Evolutionary conservation across 2,888 invertebrate species (phyloP), one percentile per base, ranked within the genome.

Genomic region (Liposcelis brunnea): DNA sequence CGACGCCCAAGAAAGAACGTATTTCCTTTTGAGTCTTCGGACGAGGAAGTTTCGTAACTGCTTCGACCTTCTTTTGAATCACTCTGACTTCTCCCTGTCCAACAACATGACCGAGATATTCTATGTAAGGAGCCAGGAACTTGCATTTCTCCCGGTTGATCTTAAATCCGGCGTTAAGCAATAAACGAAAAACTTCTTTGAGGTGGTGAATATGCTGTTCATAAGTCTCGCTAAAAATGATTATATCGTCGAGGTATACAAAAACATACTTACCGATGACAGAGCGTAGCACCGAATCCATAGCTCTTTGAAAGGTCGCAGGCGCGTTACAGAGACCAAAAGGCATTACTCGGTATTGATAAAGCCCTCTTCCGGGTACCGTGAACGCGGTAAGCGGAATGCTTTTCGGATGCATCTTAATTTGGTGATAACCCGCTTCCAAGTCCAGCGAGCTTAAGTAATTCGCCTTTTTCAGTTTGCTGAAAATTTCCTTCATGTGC

Each of bases 401-500:
- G 40, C 42, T 34, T 2, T 35, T 32, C n/a, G 43, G 31, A 7
- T 31, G 18, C 5, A 47, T 36, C 16, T n/a, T 18, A 6, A 47
- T 16, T 11, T 48, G 43, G 12, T 43, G 40, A 14, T 47, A 48
- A 6, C 32, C 37, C 4, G 12, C 14, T 33, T 16, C 34, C 16
- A 48, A 26, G 16, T 48, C 48, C 2, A 48, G 11, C 2, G 33
- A 42, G 8, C 31, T 26, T 11, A 47, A 37, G 4, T 31, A 37
- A 33, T 48, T 14, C 7, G 26, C 15, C 2, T 34, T 16, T 5
- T 33, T 31, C 2, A 58, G 35, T 10, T 47, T 31, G 14, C 49
- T 45, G 1, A 53, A 15, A 14, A 52, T 51, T 15, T 57, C 55
- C 10, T 49, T 31, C 11, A 56, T 48, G 15, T 50, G 47, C 1